phyloP scores from a whole-genome alignment of 1,140 invertebrate species.

The Ips typographus region DNA sequence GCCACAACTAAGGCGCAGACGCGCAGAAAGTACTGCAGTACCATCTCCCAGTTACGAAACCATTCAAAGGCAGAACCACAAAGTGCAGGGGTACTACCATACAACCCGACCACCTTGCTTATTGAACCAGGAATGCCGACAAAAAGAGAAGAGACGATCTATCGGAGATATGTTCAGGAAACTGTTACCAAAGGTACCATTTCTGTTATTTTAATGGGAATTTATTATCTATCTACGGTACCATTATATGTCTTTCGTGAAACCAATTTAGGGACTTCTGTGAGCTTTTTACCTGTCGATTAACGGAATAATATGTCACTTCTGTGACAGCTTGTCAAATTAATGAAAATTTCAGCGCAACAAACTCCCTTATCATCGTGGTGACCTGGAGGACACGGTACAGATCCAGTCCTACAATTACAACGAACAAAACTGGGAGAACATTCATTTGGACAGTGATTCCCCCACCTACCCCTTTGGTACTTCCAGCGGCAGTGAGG shows the following conservation, averaged over 20 bases:
- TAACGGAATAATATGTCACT: neutral
- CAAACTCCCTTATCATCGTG: slow-evolving; percentile 14
- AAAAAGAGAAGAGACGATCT: neutral
- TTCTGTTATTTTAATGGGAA: neutral
- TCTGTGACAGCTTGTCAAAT: neutral
- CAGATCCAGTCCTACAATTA: slow-evolving; percentile 21
- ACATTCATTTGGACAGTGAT: slow-evolving; percentile 5
- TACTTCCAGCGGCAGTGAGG: slow-evolving; percentile 11
- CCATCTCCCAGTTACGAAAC: slow-evolving; percentile 23
- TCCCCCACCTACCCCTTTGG: slow-evolving; percentile 26
- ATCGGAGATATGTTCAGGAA: slow-evolving; percentile 27
- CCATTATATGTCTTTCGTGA: no score
- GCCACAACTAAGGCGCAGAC: neutral
- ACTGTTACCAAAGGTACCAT: slow-evolving; percentile 19
- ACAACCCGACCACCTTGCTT: neutral
- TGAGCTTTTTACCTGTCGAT: no score
- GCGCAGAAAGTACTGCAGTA: neutral
- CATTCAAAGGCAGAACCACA: slow-evolving; percentile 12
- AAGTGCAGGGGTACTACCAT: slow-evolving; percentile 25
- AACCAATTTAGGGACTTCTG: no score
- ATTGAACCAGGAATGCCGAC: neutral
- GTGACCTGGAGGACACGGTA: slow-evolving; percentile 13
- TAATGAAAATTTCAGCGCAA: slow-evolving; percentile 31
- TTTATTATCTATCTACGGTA: no score
- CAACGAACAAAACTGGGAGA: slow-evolving; percentile 16